A percentile compares a stretch with the other conserved stretches of the same genome.
phyloP scores from a whole-genome alignment of 1,140 invertebrate genomes.

The Saccostrea glomerata region DNA sequence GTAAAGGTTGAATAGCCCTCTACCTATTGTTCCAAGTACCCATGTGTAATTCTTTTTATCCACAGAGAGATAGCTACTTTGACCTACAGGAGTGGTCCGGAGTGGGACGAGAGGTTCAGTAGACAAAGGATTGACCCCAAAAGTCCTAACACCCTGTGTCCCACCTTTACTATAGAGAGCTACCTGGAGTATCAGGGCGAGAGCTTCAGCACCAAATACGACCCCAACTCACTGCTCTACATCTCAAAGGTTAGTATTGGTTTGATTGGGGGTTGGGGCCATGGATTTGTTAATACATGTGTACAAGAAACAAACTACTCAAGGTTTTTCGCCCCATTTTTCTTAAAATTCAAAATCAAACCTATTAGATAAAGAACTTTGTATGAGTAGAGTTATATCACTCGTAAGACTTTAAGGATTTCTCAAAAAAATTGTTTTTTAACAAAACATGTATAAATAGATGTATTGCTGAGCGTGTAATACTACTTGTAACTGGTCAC shows the following conservation, averaged over 20 bases:
- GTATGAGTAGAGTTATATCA: too few relatives aligned
- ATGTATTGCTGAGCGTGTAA: too few relatives aligned
- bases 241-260: constrained; percentile 76
- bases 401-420: too few relatives aligned
- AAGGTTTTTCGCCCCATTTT: too few relatives aligned
- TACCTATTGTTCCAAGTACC: neutral
- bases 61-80: constrained; percentile 78
- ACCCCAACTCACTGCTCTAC: constrained; percentile 79
- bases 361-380: too few relatives aligned
- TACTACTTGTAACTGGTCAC: too few relatives aligned
- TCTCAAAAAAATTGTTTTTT: too few relatives aligned
- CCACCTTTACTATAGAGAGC: constrained; percentile 78
- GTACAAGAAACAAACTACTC: too few relatives aligned
- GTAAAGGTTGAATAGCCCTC: neutral
- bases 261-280: neutral
- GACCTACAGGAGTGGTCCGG: constrained; percentile 79
- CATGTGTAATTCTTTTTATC: neutral
- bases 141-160: constrained; percentile 70
- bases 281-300: too few relatives aligned
- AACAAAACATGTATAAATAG: too few relatives aligned
- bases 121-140: constrained; percentile 71
- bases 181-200: constrained; percentile 79
- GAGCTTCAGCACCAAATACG: constrained; percentile 76
- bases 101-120: constrained; percentile 78
- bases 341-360: too few relatives aligned